A percentile compares a stretch with the other conserved stretches of the same genome.
These are phyloP conservation scores for Aricia artaxerxes DNA, from an alignment of 2,888 invertebrate genomes.

Conservation along the genomic window DNA sequence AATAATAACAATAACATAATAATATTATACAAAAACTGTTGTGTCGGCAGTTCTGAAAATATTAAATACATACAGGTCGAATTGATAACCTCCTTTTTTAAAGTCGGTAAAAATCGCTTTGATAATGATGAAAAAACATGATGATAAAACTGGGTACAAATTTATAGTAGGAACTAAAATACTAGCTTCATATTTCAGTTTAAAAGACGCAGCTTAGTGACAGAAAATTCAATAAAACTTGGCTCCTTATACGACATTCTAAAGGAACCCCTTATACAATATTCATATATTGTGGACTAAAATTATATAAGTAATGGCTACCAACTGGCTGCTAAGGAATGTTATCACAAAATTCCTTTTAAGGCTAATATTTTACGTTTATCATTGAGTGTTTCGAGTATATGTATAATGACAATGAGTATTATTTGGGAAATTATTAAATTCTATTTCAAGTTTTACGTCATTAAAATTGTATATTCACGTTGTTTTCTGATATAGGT, in stretches of 20 bases:
- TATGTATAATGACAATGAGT: neutral
- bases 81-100: no score
- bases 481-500: no score
- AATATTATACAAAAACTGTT: no score
- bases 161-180: neutral
- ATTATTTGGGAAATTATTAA: no score
- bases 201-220: neutral
- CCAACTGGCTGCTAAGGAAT: neutral
- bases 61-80: no score
- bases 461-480: no score
- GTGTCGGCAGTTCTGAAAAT: no score
- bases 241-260: neutral
- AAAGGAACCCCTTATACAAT: neutral
- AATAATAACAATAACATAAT: no score
- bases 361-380: neutral
- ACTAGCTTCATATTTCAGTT: neutral
- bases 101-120: no score
- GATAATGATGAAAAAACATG: no score
- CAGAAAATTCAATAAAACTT: conserved; percentile 8
- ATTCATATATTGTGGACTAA: neutral
- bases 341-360: neutral
- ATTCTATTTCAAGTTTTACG: no score
- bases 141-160: no score
- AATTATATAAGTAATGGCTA: neutral
- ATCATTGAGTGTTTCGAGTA: neutral